phyloP scores from a whole-genome alignment of 2,113 vertebrate genomes.

The Xenus cinereus region DNA sequence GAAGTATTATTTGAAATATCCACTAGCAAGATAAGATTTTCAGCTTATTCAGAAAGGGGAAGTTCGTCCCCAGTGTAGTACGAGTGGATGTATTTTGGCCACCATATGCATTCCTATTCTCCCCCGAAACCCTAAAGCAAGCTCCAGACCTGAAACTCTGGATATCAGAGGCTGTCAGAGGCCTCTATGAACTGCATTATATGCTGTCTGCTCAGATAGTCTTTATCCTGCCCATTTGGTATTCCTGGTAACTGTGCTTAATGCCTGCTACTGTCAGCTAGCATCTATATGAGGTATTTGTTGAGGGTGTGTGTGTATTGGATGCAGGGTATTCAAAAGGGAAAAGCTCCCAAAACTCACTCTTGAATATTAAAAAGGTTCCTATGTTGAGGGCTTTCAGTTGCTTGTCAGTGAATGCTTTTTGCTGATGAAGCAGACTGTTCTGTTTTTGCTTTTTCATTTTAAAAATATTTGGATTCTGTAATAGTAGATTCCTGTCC shows the following conservation, averaged over 20 bases:
- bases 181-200: not conserved
- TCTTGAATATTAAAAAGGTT: not conserved
- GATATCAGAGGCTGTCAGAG: not conserved
- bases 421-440: not conserved
- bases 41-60: not conserved
- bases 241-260: not conserved
- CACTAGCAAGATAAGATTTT: not conserved
- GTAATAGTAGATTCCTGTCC: not conserved
- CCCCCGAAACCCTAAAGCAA: not conserved
- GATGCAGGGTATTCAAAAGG: not conserved
- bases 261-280: not conserved
- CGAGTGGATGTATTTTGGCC: not conserved
- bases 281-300: not conserved
- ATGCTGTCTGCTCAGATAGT: not conserved
- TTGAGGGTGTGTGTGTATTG: no score
- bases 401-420: not conserved
- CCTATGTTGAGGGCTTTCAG: not conserved
- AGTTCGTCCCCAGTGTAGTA: not conserved
- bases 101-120: not conserved
- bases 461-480: not conserved
- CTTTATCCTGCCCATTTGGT: not conserved
- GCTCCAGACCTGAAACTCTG: not conserved
- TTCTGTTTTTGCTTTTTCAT: not conserved
- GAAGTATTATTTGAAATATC: not conserved
- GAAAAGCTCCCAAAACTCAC: not conserved